phyloP scores from a whole-genome alignment of 2,797 vertebrate genomes.

The Sebastes iracundus region DNA sequence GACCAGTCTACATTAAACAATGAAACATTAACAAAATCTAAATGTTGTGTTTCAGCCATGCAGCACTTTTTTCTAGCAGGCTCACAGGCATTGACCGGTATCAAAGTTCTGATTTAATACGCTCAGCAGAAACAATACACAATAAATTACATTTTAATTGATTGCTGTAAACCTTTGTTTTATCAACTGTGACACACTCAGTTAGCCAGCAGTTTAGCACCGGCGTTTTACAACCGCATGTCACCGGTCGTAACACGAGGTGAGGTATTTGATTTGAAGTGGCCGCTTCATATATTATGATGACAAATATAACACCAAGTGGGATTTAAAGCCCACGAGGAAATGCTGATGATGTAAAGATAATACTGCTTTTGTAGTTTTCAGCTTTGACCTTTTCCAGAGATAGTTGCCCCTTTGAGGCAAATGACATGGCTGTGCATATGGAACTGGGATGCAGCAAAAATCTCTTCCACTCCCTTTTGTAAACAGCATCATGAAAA shows the following conservation, averaged over 20 bases:
- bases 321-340: constrained; percentile 45
- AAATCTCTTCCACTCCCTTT: not conserved
- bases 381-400: constrained; percentile 47
- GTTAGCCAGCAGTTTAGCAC: constrained; percentile 51
- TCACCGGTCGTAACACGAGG: constrained; percentile 41
- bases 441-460: constrained; percentile 1
- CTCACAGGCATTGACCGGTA: not conserved
- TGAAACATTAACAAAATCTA: not conserved
- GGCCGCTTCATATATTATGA: constrained; percentile 51
- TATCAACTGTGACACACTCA: constrained; percentile 55
- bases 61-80: not conserved
- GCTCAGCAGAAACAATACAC: constrained; percentile 29
- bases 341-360: constrained; percentile 55
- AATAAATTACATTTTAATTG: constrained; percentile 53
- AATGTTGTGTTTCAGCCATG: not conserved
- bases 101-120: constrained; percentile 37
- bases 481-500: not conserved
- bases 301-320: constrained; percentile 47
- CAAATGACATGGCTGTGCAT: constrained; percentile 8
- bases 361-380: constrained; percentile 46
- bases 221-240: constrained; percentile 34
- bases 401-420: constrained; percentile 30
- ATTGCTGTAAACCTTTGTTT: constrained; percentile 64
- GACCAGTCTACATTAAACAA: not conserved
- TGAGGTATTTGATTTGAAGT: constrained; percentile 51